Conservation (phyloP, 92 coral and sea anemone genomes). For the Bergia puertoricense region DNA sequence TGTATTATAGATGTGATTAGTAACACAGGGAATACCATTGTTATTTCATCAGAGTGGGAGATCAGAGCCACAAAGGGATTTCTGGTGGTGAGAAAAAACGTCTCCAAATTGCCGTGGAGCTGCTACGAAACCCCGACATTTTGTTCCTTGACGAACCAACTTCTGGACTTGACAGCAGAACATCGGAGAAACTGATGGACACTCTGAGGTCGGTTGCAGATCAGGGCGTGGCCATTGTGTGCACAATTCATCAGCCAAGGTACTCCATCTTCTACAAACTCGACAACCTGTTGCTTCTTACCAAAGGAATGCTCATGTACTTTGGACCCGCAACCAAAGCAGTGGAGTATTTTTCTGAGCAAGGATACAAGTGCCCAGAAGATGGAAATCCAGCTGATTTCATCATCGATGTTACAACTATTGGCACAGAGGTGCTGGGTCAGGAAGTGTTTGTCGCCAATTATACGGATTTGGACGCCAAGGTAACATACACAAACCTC, state of each 20-base stretch:
- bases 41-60: neutral
- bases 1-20: no score
- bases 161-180: slow-evolving; percentile 38
- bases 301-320: slow-evolving; percentile 40
- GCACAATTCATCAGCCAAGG: slow-evolving; percentile 38
- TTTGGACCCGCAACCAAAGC: slow-evolving; percentile 40
- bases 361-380: slow-evolving; percentile 27
- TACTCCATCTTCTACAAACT: slow-evolving; percentile 44
- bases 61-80: neutral
- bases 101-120: slow-evolving; percentile 33
- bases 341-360: slow-evolving; percentile 24
- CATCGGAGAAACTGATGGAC: slow-evolving; percentile 41
- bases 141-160: slow-evolving; percentile 41
- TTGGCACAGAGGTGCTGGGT: slow-evolving; percentile 21
- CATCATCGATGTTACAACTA: slow-evolving; percentile 38
- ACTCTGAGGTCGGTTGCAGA: slow-evolving; percentile 39
- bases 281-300: slow-evolving; percentile 31
- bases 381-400: slow-evolving; percentile 37
- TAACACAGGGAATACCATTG: neutral
- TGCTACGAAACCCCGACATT: slow-evolving; percentile 32
- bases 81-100: slow-evolving; percentile 30
- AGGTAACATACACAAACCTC: neutral
- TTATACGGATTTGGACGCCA: slow-evolving; percentile 17
- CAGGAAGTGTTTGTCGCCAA: slow-evolving; percentile 37
- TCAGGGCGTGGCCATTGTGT: slow-evolving; percentile 40